A percentile compares a stretch with the other conserved stretches of the same genome.
These are phyloP conservation scores for Dendrolimus pini DNA, from an alignment of 2,888 invertebrate genomes.

Conservation along the genomic window DNA sequence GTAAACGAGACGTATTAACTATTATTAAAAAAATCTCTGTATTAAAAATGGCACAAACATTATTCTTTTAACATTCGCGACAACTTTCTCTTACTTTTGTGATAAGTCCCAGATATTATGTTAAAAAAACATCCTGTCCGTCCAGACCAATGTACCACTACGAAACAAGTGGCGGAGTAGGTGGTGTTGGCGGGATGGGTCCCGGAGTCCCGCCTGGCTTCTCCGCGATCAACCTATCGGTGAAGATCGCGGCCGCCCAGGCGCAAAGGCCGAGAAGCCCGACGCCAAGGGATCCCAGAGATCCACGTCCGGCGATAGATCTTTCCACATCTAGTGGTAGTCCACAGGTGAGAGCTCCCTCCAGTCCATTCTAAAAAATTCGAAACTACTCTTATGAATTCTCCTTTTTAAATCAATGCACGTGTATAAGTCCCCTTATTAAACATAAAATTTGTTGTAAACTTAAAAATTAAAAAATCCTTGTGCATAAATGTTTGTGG, in stretches of 20 bases:
- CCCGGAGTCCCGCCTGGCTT: constrained; percentile 85
- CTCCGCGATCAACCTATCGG: constrained; percentile 89
- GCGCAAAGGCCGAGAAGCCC: constrained; percentile 84
- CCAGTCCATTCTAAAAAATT: constrained; percentile 7
- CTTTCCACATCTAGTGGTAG: constrained; percentile 92
- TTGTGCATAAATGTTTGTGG: constrained; percentile 26
- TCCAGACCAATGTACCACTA: constrained; percentile 89
- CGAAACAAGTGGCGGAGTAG: constrained; percentile 78
- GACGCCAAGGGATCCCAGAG: constrained; percentile 85
- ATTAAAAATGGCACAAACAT: neutral
- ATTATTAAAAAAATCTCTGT: neutral
- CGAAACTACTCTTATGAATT: neutral
- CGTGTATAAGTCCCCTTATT: too few relatives aligned
- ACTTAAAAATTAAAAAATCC: neutral
- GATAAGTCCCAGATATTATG: too few relatives aligned
- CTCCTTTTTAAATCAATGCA: too few relatives aligned
- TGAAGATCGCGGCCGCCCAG: constrained; percentile 88
- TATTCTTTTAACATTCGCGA: neutral
- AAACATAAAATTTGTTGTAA: too few relatives aligned
- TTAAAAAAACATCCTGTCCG: constrained; percentile 28
- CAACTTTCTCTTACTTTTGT: too few relatives aligned
- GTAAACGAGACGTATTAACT: constrained; percentile 54
- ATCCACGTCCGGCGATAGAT: constrained; percentile 90
- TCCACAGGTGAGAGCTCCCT: constrained; percentile 81
- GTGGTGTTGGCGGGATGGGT: constrained; percentile 79